phyloP scores from a whole-genome alignment of 2,797 vertebrate genomes.

The Euphonia xanthogaster region DNA sequence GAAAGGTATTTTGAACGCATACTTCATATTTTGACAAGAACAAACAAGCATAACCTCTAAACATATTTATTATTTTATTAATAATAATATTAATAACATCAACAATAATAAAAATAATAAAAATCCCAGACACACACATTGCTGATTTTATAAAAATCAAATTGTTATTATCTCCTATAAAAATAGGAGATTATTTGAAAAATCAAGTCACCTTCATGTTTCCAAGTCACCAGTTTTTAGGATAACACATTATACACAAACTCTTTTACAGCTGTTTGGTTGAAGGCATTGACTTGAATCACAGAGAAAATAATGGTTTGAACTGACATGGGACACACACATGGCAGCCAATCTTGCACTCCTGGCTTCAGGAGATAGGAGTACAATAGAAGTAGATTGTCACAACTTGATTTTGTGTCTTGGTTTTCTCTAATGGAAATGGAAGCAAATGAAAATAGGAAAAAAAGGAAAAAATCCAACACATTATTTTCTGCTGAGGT shows the following conservation, averaged over 20 bases:
- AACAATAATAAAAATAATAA: neutral
- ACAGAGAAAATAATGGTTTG: neutral
- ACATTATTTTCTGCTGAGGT: neutral
- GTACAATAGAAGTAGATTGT: neutral
- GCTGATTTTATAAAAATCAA: neutral
- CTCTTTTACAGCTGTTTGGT: neutral
- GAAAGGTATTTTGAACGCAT: neutral
- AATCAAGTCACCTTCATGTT: neutral
- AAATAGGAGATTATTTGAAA: neutral
- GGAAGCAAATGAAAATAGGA: neutral
- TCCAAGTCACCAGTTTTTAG: neutral
- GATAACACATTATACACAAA: neutral
- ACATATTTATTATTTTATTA: neutral
- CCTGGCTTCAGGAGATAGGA: neutral
- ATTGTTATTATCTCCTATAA: neutral
- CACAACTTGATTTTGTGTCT: neutral
- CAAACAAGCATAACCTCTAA: neutral
- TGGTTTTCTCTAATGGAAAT: neutral
- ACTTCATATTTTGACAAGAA: neutral
- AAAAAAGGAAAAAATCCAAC: neutral
- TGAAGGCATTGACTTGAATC: neutral
- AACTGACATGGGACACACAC: neutral
- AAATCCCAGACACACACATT: accelerated
- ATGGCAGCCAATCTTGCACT: neutral
- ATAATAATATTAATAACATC: neutral